Base-by-base conservation (phyloP, 1,140 invertebrate species). In the Muscidifurax raptorellus region DNA sequence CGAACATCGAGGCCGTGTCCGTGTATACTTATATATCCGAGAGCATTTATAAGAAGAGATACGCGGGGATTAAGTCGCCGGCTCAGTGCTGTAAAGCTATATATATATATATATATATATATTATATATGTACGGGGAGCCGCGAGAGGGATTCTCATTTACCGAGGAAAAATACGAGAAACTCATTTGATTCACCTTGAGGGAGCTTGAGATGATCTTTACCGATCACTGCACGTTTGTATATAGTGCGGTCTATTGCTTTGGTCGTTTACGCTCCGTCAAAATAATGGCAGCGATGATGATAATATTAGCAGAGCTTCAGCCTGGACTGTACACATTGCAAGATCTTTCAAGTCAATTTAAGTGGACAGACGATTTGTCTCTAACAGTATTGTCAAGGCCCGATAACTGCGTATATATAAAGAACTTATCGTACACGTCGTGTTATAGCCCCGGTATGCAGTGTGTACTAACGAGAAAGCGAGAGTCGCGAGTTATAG, bases 61-160 rank as follows among this genome's bases (percentile, higher is more conserved):
- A 66, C 66, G 67, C 52, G 81, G 64, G 82, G 75, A 84, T 84
- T 84, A 78, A 83, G 82, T 83, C 75, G n/a, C 75, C 71, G 30
- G 72, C 6, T n/a, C 18, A 6, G 1, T 18, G 52, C 6, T 9
- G 52, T 13, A 47, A 47, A 47, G 44, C 44, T 13, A n/a, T n/a
- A n/a, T n/a, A n/a, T n/a, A n/a, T n/a, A n/a, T n/a, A n/a, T n/a
- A n/a, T n/a, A n/a, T n/a, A n/a, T n/a, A n/a, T n/a, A n/a, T n/a
- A n/a, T n/a, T n/a, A n/a, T n/a, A 7, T 59, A 59, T 40, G 18
- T n/a, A 6, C 52, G 13, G 15, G 32, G 52, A 82, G 72, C 72
- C 74, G 28, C 40, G 32, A 76, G 32, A 59, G 52, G 52, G 52
- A 69, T 69, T 82, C 81, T 67, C 28, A 74, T 64, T 64, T 82